Conservation (phyloP, 2,113 vertebrate species). For the Heterocephalus glaber region DNA sequence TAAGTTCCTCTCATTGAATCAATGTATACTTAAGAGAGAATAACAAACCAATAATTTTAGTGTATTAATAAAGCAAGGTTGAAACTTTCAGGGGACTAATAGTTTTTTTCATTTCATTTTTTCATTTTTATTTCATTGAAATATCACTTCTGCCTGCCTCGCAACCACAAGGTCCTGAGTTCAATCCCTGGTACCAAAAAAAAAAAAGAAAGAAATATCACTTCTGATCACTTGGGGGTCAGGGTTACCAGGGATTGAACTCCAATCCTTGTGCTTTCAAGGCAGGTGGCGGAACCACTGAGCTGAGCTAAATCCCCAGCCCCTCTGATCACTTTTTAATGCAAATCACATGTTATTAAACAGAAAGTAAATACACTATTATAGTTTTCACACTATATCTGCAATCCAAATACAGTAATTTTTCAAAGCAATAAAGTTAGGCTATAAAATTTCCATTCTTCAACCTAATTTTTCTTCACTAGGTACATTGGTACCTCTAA, state of each 20-base stretch:
- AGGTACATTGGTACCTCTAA: not conserved
- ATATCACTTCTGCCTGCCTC: not conserved
- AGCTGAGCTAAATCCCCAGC: no score
- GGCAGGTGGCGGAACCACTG: no score
- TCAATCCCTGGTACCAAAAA: no score
- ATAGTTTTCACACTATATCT: not conserved
- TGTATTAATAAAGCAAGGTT: not conserved
- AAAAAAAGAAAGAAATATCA: no score
- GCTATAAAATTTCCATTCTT: constrained; percentile 15
- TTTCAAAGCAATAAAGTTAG: constrained; percentile 9
- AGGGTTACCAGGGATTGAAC: no score
- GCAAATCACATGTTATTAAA: constrained; percentile 37
- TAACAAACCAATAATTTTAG: constrained; percentile 34
- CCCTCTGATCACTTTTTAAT: not conserved
- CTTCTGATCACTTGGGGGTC: no score
- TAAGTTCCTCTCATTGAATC: not conserved
- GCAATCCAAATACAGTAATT: not conserved
- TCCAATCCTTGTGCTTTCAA: no score
- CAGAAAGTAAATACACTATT: not conserved
- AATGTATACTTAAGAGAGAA: not conserved
- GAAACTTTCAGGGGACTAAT: constrained; percentile 25
- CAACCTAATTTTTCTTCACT: constrained; percentile 19
- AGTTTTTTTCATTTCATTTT: not conserved
- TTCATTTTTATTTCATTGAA: not conserved
- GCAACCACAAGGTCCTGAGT: no score